A percentile compares a stretch with the other conserved stretches of the same genome.
Conservation (phyloP, 1,140 invertebrate genomes). For the Calliphora vicina region DNA sequence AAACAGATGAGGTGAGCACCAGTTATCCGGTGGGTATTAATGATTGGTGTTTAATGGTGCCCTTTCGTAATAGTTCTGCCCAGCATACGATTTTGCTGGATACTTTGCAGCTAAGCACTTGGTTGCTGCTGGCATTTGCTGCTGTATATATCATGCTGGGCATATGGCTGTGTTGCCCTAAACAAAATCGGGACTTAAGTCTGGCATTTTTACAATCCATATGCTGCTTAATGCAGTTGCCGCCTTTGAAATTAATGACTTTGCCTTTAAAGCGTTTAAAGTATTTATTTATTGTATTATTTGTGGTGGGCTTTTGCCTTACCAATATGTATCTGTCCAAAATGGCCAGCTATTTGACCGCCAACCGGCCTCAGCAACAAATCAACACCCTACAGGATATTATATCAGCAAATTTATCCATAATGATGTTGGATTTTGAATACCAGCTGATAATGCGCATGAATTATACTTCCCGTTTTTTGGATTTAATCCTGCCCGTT, state of each 20-base stretch:
- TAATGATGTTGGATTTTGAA: conserved; percentile 36
- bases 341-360: conserved; percentile 54
- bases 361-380: conserved; percentile 33
- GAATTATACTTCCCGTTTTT: conserved; percentile 19
- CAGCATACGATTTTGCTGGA: conserved; percentile 46
- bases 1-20: conserved; percentile 39
- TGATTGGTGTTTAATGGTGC: conserved; percentile 57
- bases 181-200: conserved; percentile 47
- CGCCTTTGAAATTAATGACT: conserved; percentile 41
- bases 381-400: conserved; percentile 32
- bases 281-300: conserved; percentile 45
- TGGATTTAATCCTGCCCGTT: neutral
- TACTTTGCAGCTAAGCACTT: conserved; percentile 46
- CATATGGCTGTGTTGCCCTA: conserved; percentile 48
- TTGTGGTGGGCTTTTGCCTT: conserved; percentile 46
- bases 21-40: conserved; percentile 58
- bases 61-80: conserved; percentile 46
- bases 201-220: conserved; percentile 50
- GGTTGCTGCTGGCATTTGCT: conserved; percentile 44
- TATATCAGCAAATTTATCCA: neutral
- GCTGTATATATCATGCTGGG: conserved; percentile 46
- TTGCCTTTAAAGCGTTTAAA: conserved; percentile 45
- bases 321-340: conserved; percentile 55
- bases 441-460: conserved; percentile 40
- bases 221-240: conserved; percentile 46